Base-by-base conservation (phyloP, 2,888 invertebrate genomes). In the Netelia fuscicornis region DNA sequence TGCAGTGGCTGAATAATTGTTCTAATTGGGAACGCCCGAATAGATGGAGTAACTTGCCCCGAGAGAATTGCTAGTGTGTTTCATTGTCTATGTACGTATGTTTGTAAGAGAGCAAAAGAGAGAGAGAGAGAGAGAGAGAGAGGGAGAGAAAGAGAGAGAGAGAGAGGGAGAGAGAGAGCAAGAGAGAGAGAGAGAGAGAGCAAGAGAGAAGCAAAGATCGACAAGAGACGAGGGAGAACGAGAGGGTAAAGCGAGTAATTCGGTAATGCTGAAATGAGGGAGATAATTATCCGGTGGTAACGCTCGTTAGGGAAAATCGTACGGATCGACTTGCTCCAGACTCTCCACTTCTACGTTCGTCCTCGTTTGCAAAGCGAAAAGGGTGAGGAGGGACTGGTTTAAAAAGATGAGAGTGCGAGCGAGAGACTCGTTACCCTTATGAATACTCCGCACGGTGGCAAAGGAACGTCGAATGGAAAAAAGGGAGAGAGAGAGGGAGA, bases 251-350 rank as follows among this genome's bases (percentile, higher is more conserved):
- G 54, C 54, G 54, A 54, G 54, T 54, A 54, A 68, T 67, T 80
- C 25, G 54, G 54, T 54, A 54, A 52, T 17, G 30, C 62, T 60
- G 78, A 85, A 83, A 84, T 78, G 78, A 83, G 83, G 79, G 88
- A 86, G 87, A 88, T 89, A 91, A 91, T 91, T 90, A 91, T 88
- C 85, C 86, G 44, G 70, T 71, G 86, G 87, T 86, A 87, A 87
- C 87, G 89, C 89, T 91, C 90, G 88, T 91, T 90, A 90, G 88
- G 87, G 86, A 87, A 89, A 88, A 90, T 89, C 87, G 86, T 81
- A 83, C 87, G 84, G 87, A 86, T 84, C 84, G 83, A 67, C 77
- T 62, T 70, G 8, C 37, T 37, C 37, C 42, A 20, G 42, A 58
- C 48, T 37, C 37, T 62, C 56, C 81, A 60, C 78, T 82, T 75